A percentile compares a stretch with the other conserved stretches of the same genome.
Evolutionary conservation across 1,140 invertebrate genomes (phyloP).

Genomic region (Euglossa dilemma): DNA sequence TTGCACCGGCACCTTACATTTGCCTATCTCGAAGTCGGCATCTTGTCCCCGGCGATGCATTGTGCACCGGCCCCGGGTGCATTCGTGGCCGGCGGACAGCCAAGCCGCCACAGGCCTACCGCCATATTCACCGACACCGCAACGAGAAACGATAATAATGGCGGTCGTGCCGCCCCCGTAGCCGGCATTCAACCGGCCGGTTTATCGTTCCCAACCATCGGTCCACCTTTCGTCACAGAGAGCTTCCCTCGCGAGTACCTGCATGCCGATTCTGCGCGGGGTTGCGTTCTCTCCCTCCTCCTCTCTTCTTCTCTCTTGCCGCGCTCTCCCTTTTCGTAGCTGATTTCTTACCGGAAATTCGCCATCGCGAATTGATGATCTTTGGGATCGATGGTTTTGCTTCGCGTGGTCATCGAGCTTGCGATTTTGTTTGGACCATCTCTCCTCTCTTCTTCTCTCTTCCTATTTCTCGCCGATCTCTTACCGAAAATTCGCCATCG

Average conservation of each 20-base stretch:
- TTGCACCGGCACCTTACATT: conserved; percentile 54
- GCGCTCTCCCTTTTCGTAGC: background rate
- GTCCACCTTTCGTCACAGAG: conserved; percentile 44
- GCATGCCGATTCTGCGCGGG: background rate
- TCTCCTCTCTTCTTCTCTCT: no score
- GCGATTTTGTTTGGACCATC: no score
- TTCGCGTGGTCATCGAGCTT: no score
- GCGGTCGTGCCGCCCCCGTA: conserved; percentile 44
- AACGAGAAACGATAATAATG: conserved; percentile 52
- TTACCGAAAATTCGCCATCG: no score
- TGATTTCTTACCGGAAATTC: background rate
- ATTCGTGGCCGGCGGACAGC: conserved; percentile 42
- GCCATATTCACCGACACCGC: conserved; percentile 44
- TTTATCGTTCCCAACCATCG: conserved; percentile 37
- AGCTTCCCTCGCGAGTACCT: background rate
- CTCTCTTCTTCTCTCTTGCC: no score
- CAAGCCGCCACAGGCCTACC: conserved; percentile 22
- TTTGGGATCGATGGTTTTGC: no score
- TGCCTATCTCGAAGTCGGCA: conserved; percentile 54
- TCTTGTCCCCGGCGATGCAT: conserved; percentile 50
- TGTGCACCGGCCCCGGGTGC: conserved; percentile 44
- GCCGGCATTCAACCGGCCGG: conserved; percentile 35
- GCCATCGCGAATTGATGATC: no score
- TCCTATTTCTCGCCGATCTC: background rate
- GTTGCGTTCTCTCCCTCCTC: background rate